Evolutionary conservation across 2,888 invertebrate genomes (phyloP).

Genomic region (Chaitophorus viminalis): DNA sequence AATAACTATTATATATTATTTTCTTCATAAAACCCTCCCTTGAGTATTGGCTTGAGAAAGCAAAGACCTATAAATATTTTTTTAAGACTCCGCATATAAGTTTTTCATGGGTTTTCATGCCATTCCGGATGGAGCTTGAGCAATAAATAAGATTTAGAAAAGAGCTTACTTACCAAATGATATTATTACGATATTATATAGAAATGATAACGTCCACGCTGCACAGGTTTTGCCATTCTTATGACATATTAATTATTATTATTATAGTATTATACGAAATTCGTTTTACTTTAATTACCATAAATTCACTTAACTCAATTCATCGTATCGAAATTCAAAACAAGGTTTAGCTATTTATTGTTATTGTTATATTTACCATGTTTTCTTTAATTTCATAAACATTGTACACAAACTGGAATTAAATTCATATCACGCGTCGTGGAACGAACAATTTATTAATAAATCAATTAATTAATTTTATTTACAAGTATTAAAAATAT

Average conservation of each 20-base stretch:
- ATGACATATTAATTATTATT: neutral
- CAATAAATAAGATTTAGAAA: constrained; percentile 51
- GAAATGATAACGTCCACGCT: neutral
- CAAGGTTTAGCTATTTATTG: too few species aligned
- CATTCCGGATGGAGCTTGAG: neutral
- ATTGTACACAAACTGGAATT: too few species aligned
- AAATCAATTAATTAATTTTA: too few species aligned
- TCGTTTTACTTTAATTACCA: neutral
- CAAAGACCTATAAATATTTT: constrained; percentile 32
- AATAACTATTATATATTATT: too few species aligned
- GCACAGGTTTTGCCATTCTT: constrained; percentile 3
- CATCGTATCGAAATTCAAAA: too few species aligned
- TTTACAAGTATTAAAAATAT: too few species aligned
- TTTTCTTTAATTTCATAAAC: too few species aligned
- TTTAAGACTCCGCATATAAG: neutral
- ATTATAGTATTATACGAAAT: neutral
- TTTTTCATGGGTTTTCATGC: neutral
- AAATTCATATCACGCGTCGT: too few species aligned
- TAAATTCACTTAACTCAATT: neutral
- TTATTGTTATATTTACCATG: too few species aligned
- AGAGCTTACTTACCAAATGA: neutral
- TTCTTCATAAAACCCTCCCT: neutral
- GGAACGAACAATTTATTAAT: too few species aligned
- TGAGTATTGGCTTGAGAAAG: neutral
- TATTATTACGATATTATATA: neutral